Evolutionary conservation across 2,888 invertebrate species (phyloP), one percentile per base, ranked within the genome.

Genomic region (Trissolcus japonicus): DNA sequence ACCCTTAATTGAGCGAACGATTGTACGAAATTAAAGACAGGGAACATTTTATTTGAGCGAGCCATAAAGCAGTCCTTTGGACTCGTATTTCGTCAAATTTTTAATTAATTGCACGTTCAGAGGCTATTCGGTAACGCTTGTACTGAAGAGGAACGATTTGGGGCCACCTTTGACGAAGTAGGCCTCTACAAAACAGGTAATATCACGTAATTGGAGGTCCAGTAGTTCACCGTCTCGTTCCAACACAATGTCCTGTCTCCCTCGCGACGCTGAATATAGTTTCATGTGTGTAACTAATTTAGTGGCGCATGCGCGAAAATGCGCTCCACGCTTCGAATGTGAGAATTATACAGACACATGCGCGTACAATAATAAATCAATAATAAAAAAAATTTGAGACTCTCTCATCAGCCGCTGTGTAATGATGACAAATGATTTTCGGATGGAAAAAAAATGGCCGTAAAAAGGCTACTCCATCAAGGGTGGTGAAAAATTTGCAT

Each of bases 191-290:
- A 57, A 67, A 67, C 67, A 67, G 59, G 59, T 67, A 67, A 67
- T 59, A 59, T 59, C 67, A 40, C 67, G 53, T 67, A 67, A 67
- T 59, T 67, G 57, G 67, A 57, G 59, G 59, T 67, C 67, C 67
- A 43, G 35, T 57, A 56, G 41, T 57, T 7, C 14, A 17, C 50
- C 21, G 19, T 67, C 67, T 50, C 14, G 9, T 21, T 66, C 7
- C 35, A 7, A 9, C 35, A 35, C 35, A 35, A 35, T 35, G 35
- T 35, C 41, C 25, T 35, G 16, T 50, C 19, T 9, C n/a, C 1
- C 21, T 35, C 16, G 4, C 4, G 7, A 1, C 16, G 13, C 4
- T 14, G 35, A 40, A 13, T 14, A 13, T 25, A 46, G 48, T 14
- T 51, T 57, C 48, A 25, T 57, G 14, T 35, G 66, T 66, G 56